Conservation (phyloP, 37 sponge, comb jelly and placozoan species). For the Cladorhizidae sp. region DNA sequence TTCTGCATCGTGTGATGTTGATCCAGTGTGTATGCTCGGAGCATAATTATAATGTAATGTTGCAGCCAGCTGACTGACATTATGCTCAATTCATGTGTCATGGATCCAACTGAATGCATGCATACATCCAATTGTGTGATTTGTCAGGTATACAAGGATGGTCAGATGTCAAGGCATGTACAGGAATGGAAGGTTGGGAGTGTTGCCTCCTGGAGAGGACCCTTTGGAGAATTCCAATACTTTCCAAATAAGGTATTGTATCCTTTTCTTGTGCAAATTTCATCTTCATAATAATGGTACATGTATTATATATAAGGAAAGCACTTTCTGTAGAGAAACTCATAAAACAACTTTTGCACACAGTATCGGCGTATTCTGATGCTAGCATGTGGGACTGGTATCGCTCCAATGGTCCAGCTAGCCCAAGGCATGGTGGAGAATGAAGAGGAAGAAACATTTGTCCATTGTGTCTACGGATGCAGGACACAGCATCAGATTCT, state of each 20-base stretch:
- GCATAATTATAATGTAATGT: no score
- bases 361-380: constrained; percentile 60
- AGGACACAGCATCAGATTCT: constrained; percentile 71
- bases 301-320: not conserved
- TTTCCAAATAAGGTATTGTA: constrained; percentile 40
- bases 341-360: not conserved
- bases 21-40: no score
- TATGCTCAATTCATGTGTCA: no score
- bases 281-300: not conserved
- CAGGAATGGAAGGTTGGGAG: constrained; percentile 46
- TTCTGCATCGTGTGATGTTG: no score
- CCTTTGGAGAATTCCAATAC: constrained; percentile 62
- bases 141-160: constrained; percentile 38
- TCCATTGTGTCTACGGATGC: constrained; percentile 66
- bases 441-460: constrained; percentile 74
- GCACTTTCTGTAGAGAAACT: not conserved
- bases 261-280: not conserved
- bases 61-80: no score
- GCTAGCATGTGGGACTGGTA: constrained; percentile 84
- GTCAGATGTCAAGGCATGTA: constrained; percentile 40
- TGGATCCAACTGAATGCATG: no score
- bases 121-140: not conserved
- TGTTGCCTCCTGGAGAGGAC: constrained; percentile 69
- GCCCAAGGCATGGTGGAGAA: constrained; percentile 61
- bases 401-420: constrained; percentile 82